Evolutionary conservation across 2,888 invertebrate species (phyloP).

Genomic region (Dynastes tityus): DNA sequence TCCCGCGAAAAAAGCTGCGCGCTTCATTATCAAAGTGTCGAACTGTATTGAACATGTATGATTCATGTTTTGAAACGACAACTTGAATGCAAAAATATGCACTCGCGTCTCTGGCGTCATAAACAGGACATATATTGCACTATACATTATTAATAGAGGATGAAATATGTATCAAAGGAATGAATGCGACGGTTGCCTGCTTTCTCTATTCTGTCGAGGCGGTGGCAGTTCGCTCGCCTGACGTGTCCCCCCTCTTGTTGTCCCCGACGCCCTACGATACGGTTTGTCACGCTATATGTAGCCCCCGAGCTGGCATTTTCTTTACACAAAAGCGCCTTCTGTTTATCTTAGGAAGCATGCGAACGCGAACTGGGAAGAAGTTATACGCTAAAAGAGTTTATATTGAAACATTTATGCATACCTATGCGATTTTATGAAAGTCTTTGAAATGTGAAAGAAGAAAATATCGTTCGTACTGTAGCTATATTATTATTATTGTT

Average conservation of each 20-base stretch:
- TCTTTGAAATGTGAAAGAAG: background rate
- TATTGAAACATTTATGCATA: too few relatives aligned
- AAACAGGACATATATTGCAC: conserved; percentile 70
- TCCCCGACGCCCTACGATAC: too few relatives aligned
- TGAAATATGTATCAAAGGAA: conserved; percentile 70
- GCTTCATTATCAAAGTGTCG: conserved; percentile 71
- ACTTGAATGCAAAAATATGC: conserved; percentile 71
- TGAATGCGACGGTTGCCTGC: conserved; percentile 52
- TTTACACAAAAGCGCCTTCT: conserved; percentile 21
- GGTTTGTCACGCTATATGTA: too few relatives aligned
- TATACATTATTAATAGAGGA: conserved; percentile 69
- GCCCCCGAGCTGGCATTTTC: conserved; percentile 5
- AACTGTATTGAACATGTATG: conserved; percentile 70
- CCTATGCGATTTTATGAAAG: too few relatives aligned
- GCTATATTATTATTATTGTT: background rate
- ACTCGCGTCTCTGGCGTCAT: conserved; percentile 66
- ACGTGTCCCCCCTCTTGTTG: background rate
- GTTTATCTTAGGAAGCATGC: conserved; percentile 27
- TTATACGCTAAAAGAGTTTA: background rate
- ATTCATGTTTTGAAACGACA: conserved; percentile 70
- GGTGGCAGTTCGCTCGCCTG: conserved; percentile 1
- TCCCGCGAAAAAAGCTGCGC: conserved; percentile 55
- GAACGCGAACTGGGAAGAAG: background rate
- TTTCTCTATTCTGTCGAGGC: conserved; percentile 31
- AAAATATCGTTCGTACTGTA: background rate